Evolutionary conservation across 2,888 invertebrate species (phyloP).

Genomic region (Campopleginae sp.): DNA sequence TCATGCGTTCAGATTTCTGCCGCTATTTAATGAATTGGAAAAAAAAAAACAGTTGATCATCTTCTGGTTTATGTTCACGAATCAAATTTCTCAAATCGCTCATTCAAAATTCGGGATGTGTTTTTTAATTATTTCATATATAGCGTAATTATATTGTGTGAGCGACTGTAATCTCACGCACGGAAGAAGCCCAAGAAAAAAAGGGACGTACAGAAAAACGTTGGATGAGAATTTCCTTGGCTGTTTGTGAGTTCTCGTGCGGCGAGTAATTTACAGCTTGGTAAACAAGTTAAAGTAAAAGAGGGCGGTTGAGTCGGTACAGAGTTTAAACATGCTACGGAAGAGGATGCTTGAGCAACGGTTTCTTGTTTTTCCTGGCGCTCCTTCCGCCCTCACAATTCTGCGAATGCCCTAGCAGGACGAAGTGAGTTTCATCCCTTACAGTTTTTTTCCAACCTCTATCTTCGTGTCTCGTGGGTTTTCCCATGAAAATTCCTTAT

Average conservation of each 20-base stretch:
- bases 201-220: not conserved
- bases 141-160: slow-evolving; percentile 15
- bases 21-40: too few relatives aligned
- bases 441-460: slow-evolving; percentile 2
- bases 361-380: slow-evolving; percentile 8
- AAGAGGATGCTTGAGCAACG: slow-evolving; percentile 21
- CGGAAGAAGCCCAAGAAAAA: not conserved
- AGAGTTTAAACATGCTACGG: slow-evolving; percentile 24
- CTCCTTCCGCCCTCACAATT: not conserved
- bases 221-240: slow-evolving; percentile 17
- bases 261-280: slow-evolving; percentile 58
- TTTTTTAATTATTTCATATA: slow-evolving; percentile 3
- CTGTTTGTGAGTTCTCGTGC: slow-evolving; percentile 33
- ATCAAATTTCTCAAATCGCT: not conserved
- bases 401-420: slow-evolving; percentile 7
- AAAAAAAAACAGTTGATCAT: too few relatives aligned
- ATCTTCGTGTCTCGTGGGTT: not conserved
- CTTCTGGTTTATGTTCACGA: not conserved
- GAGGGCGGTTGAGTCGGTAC: slow-evolving; percentile 30
- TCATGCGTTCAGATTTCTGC: too few relatives aligned
- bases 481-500: slow-evolving; percentile 5
- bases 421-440: slow-evolving; percentile 6
- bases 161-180: slow-evolving; percentile 9
- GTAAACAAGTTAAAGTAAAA: slow-evolving; percentile 58
- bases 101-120: not conserved